These are phyloP conservation scores for Dipus sagitta DNA, from an alignment of 2,797 vertebrate genomes.

Conservation along the genomic window DNA sequence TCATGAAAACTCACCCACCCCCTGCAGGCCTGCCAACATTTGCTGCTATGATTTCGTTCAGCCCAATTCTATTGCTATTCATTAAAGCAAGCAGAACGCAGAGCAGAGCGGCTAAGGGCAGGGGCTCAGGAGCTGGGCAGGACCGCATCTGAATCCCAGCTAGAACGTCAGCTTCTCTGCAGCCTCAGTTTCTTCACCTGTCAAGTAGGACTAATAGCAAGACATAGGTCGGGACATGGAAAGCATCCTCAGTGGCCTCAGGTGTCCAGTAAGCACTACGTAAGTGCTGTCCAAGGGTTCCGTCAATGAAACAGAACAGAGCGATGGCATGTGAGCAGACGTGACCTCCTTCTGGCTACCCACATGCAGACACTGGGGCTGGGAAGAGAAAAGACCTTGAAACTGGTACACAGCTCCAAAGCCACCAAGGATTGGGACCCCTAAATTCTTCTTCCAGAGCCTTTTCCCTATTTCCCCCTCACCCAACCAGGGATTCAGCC, in stretches of 20 bases:
- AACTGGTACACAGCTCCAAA: fast-evolving
- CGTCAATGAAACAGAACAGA: fast-evolving
- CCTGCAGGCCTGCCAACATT: neutral
- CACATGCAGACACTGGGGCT: fast-evolving
- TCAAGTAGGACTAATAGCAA: neutral
- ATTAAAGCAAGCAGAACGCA: constrained; percentile 20
- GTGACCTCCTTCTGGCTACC: fast-evolving
- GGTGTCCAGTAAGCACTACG: neutral
- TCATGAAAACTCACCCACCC: neutral
- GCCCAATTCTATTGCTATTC: neutral
- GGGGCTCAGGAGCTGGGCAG: neutral
- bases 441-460: neutral
- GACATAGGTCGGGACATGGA: too few relatives aligned
- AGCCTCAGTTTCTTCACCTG: neutral
- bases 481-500: neutral
- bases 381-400: fast-evolving
- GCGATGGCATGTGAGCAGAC: neutral
- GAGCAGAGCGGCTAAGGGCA: neutral
- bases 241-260: neutral
- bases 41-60: constrained; percentile 43
- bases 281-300: neutral
- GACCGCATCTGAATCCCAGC: neutral
- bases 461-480: fast-evolving
- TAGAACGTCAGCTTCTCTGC: neutral
- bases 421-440: neutral